Percentiles rank a stretch among this genome's conserved stretches.
These are phyloP conservation scores for Aradophagus sp. DNA, from an alignment of 1,140 invertebrate genomes.

Conservation along the genomic window DNA sequence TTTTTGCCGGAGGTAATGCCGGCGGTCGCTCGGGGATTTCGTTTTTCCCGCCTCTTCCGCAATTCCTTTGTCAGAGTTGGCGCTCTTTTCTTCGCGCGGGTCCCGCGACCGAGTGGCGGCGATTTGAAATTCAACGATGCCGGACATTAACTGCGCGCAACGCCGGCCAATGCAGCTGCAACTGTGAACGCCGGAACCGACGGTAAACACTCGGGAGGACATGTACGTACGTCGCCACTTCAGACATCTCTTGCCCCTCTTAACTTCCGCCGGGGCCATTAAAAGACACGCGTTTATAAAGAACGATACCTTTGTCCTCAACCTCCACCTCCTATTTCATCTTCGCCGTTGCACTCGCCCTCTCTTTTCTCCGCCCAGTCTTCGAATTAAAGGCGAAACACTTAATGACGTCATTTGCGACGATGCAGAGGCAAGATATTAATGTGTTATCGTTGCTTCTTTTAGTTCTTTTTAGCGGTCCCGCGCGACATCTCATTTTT, in stretches of 20 bases:
- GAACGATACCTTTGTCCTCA: constrained; percentile 24
- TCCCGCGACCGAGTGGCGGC: constrained; percentile 34
- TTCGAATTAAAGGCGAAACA: too few relatives aligned
- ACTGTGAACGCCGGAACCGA: constrained; percentile 44
- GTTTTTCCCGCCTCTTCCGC: constrained; percentile 53
- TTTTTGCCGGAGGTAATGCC: constrained; percentile 48
- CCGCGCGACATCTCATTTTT: too few relatives aligned
- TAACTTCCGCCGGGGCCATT: constrained; percentile 29
- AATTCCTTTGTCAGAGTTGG: constrained; percentile 43
- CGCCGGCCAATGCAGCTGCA: constrained; percentile 55
- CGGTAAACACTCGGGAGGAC: constrained; percentile 32
- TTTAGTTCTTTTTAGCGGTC: too few relatives aligned
- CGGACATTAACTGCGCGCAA: constrained; percentile 59
- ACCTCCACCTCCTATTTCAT: too few relatives aligned
- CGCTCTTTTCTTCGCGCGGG: constrained; percentile 36
- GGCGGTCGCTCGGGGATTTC: constrained; percentile 60
- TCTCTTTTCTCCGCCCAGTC: too few relatives aligned
- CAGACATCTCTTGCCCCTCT: constrained; percentile 27
- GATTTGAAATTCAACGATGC: constrained; percentile 68
- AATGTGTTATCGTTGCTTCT: too few relatives aligned
- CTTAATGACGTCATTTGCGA: too few relatives aligned
- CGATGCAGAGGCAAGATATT: too few relatives aligned
- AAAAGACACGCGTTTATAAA: constrained; percentile 18
- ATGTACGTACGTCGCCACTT: constrained; percentile 27
- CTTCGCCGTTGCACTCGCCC: too few relatives aligned